Percentiles rank a stretch among this genome's conserved stretches.
Evolutionary conservation across 2,888 invertebrate genomes (phyloP).

Genomic region (Trachelus iudaicus): DNA sequence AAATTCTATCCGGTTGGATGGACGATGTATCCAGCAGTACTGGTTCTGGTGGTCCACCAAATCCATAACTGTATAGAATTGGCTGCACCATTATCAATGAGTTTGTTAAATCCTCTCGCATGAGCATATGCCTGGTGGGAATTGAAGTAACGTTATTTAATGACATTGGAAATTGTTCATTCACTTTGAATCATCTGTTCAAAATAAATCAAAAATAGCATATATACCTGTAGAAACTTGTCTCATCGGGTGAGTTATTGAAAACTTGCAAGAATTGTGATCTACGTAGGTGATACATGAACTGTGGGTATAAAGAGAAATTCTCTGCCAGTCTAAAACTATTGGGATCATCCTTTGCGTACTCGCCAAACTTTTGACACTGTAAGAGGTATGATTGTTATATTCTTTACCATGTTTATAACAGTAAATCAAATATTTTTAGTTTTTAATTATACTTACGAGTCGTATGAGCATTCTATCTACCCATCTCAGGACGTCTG

Average conservation of each 20-base stretch:
- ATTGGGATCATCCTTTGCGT: slow-evolving; percentile 96
- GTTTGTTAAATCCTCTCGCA: slow-evolving; percentile 97
- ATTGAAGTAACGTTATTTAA: slow-evolving; percentile 20
- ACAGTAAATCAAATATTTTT: slow-evolving; percentile 1
- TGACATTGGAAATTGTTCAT: slow-evolving; percentile 14
- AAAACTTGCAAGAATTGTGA: slow-evolving; percentile 99
- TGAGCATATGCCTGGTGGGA: slow-evolving; percentile 86
- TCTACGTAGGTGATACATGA: slow-evolving; percentile 98
- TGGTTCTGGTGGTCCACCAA: slow-evolving; percentile 97
- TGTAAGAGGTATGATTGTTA: slow-evolving; percentile 65
- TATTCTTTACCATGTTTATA: not conserved
- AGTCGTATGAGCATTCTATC: slow-evolving; percentile 97
- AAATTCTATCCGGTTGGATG: slow-evolving; percentile 95
- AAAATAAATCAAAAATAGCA: not conserved
- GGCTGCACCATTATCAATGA: slow-evolving; percentile 99
- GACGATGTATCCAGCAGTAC: slow-evolving; percentile 97
- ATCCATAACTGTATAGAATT: slow-evolving; percentile 97
- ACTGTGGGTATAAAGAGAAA: slow-evolving; percentile 98
- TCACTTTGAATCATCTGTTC: not conserved
- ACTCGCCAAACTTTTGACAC: slow-evolving; percentile 99
- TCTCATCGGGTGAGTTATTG: slow-evolving; percentile 99
- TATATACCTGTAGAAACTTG: slow-evolving; percentile 91
- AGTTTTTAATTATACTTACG: slow-evolving; percentile 68
- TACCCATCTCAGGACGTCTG: slow-evolving; percentile 98
- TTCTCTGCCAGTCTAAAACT: slow-evolving; percentile 96